phyloP scores from a whole-genome alignment of 1,140 invertebrate genomes.

The Mya arenaria region DNA sequence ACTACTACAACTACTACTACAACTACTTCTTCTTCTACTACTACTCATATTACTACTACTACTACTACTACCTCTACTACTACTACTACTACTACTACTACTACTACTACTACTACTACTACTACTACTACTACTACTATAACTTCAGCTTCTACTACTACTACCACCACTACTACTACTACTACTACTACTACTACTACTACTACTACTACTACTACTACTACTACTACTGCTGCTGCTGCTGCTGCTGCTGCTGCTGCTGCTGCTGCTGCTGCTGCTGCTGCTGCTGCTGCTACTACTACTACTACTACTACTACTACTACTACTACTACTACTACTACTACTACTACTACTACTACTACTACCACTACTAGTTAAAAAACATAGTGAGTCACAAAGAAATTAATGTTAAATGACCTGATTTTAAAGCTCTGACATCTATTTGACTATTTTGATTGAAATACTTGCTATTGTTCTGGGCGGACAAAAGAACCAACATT shows the following conservation, averaged over 20 bases:
- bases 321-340: neutral
- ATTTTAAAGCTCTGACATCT: too few relatives aligned
- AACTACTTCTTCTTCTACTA: neutral
- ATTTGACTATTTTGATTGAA: too few relatives aligned
- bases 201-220: neutral
- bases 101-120: neutral
- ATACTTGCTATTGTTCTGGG: too few relatives aligned
- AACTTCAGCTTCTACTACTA: neutral
- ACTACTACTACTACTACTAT: neutral
- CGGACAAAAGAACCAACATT: too few relatives aligned
- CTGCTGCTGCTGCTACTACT: neutral
- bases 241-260: neutral
- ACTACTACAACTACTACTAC: neutral
- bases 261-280: neutral
- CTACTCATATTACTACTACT: neutral
- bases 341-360: neutral
- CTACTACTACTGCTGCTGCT: neutral
- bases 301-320: neutral
- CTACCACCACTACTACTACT: neutral
- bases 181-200: neutral
- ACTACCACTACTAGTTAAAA: neutral
- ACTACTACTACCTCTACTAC: neutral
- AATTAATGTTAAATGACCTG: too few relatives aligned
- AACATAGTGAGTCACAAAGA: too few relatives aligned
- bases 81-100: neutral